A percentile compares a stretch with the other conserved stretches of the same genome.
Conservation (phyloP, 2,113 vertebrate genomes). For the Gambusia holbrooki region DNA sequence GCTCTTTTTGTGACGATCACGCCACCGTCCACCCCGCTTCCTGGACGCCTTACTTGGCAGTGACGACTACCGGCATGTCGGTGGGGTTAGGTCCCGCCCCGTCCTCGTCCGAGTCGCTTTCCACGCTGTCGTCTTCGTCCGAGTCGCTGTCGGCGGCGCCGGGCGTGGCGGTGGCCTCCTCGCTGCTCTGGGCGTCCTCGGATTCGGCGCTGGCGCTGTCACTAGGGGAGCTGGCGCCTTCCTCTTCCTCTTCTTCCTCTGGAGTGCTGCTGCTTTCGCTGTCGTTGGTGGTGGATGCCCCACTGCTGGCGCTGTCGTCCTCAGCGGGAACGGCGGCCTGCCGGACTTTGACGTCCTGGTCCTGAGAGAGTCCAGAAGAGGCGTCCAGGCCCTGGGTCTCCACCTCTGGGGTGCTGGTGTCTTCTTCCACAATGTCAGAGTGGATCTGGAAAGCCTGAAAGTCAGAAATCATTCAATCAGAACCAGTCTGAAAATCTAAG, state of each 20-base stretch:
- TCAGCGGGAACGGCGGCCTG: constrained; percentile 51
- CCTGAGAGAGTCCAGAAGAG: constrained; percentile 44
- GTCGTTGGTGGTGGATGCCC: constrained; percentile 39
- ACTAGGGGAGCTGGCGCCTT: constrained; percentile 46
- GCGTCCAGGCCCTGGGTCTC: constrained; percentile 73
- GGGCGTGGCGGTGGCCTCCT: constrained; percentile 73
- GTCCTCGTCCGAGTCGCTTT: constrained; percentile 65
- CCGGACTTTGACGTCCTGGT: constrained; percentile 39
- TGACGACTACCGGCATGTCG: constrained; percentile 62
- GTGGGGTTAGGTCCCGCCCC: constrained; percentile 38
- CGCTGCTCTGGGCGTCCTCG: constrained; percentile 76
- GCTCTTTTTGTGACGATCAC: constrained; percentile 27
- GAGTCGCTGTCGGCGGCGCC: constrained; percentile 72
- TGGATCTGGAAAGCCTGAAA: constrained; percentile 74
- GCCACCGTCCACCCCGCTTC: constrained; percentile 8
- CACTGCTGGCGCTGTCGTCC: constrained; percentile 38
- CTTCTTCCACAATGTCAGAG: constrained; percentile 69
- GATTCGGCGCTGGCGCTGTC: constrained; percentile 64
- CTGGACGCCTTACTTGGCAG: constrained; percentile 70
- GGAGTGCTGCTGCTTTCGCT: constrained; percentile 60
- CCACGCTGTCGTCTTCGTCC: constrained; percentile 62
- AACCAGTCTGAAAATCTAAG: neutral
- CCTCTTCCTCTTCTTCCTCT: constrained; percentile 64
- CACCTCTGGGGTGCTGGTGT: constrained; percentile 80
- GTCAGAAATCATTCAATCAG: neutral